Evolutionary conservation across 2,797 vertebrate species (phyloP).

Genomic region (Oreochromis mossambicus): DNA sequence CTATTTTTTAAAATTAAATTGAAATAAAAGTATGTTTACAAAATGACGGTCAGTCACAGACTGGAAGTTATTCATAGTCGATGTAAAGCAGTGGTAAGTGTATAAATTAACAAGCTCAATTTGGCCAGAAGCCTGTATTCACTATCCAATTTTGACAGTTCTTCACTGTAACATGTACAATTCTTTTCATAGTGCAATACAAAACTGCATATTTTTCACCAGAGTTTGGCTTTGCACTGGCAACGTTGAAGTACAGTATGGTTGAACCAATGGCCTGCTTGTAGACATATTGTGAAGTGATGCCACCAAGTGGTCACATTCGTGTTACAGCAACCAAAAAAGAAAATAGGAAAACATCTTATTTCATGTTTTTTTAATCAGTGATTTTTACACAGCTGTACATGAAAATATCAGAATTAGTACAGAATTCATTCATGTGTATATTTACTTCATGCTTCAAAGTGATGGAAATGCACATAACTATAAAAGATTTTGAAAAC

Average conservation of each 20-base stretch:
- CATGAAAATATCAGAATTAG: neutral
- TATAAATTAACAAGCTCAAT: neutral
- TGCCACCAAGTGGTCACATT: constrained; percentile 24
- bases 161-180: neutral
- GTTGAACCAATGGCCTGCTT: rapidly evolving
- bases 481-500: neutral
- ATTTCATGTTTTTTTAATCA: neutral
- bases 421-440: neutral
- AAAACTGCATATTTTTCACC: neutral
- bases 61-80: neutral
- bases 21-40: neutral
- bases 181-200: neutral
- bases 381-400: neutral
- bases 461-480: neutral
- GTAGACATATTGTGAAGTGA: neutral
- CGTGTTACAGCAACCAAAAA: neutral
- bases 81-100: neutral
- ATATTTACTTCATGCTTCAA: neutral
- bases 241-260: neutral
- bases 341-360: neutral
- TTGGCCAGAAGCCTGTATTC: neutral
- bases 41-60: neutral
- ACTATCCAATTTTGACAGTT: neutral
- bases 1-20: neutral
- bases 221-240: neutral